Evolutionary conservation across 2,888 invertebrate species (phyloP).

Genomic region (Drosophila merina): DNA sequence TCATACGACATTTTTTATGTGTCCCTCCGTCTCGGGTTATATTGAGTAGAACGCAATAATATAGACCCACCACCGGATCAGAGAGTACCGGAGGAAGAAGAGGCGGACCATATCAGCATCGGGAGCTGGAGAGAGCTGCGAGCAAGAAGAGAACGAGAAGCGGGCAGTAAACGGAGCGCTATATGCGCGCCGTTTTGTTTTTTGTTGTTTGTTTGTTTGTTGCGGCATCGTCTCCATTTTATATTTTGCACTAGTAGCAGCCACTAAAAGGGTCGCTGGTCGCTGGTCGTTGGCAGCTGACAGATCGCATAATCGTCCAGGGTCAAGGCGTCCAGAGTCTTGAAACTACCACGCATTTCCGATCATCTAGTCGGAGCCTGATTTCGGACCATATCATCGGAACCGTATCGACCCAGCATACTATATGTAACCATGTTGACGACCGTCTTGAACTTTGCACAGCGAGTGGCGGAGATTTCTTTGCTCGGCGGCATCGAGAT

Average conservation of each 20-base stretch:
- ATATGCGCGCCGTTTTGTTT: slow-evolving; percentile 41
- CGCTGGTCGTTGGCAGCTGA: background rate
- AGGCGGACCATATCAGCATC: slow-evolving; percentile 22
- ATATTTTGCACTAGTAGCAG: slow-evolving; percentile 27
- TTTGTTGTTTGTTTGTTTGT: slow-evolving; percentile 38
- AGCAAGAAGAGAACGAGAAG: slow-evolving; percentile 12
- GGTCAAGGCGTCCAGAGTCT: background rate
- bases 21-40: slow-evolving; percentile 62
- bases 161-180: slow-evolving; percentile 28
- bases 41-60: slow-evolving; percentile 74
- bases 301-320: slow-evolving; percentile 14
- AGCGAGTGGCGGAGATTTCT: slow-evolving; percentile 80
- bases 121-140: slow-evolving; percentile 19
- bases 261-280: slow-evolving; percentile 32
- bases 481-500: slow-evolving; percentile 82
- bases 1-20: slow-evolving; percentile 71
- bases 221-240: slow-evolving; percentile 28
- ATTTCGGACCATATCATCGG: slow-evolving; percentile 25
- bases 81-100: background rate
- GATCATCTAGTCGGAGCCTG: slow-evolving; percentile 46
- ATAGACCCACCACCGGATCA: slow-evolving; percentile 33
- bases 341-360: slow-evolving; percentile 30
- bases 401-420: slow-evolving; percentile 10
- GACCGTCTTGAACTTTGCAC: slow-evolving; percentile 74
- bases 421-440: slow-evolving; percentile 63